Base-by-base conservation (phyloP, 2,113 vertebrate genomes). In the Lota lota region DNA sequence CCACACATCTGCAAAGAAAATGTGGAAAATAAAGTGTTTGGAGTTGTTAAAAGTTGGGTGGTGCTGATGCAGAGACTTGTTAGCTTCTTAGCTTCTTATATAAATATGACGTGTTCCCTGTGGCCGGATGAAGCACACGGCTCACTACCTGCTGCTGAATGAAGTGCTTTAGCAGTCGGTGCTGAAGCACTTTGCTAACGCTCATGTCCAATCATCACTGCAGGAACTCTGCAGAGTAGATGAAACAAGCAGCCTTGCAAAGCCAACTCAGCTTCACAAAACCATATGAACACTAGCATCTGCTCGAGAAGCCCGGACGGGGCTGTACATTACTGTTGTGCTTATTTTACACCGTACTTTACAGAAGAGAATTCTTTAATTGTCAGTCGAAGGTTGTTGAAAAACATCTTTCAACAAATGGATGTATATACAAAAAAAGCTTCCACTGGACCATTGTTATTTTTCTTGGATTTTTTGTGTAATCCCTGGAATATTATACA, bases 131-230 rank as follows among this genome's bases (percentile, higher is more conserved):
- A 18, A 22, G 64, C 22, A 14, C 21, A 51, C 56, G n/a, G 62
- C 69, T 24, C 50, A 18, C 36, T 70, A 51, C 50, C 60, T 53
- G 58, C 67, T 61, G 68, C 61, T 59, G 24, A 62, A 53, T 10
- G 24, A 74, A 69, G 63, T 68, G 18, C 61, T 7, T 62, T 16
- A 61, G 33, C 21, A 50, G 60, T 50, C 21, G 21, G 10, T 47
- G 40, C 10, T 11, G 40, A 8, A 47, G 40, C 40, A 47, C 40
- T 47, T 54, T 50, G 4, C 64, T 59, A 60, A 54, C 58, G 22
- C 60, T 21, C 57, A 12, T 8, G 40, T 5, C 21, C 21, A 64
- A 63, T 71, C 33, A 65, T 65, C 51, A 17, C 40, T 1, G 67
- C 11, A 50, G 5, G 2, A 58, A 57, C 19, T 67, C 22, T 12